A percentile compares a stretch with the other conserved stretches of the same genome.
These are phyloP conservation scores for Caracal caracal DNA, from an alignment of 2,113 vertebrate genomes.

Conservation along the genomic window DNA sequence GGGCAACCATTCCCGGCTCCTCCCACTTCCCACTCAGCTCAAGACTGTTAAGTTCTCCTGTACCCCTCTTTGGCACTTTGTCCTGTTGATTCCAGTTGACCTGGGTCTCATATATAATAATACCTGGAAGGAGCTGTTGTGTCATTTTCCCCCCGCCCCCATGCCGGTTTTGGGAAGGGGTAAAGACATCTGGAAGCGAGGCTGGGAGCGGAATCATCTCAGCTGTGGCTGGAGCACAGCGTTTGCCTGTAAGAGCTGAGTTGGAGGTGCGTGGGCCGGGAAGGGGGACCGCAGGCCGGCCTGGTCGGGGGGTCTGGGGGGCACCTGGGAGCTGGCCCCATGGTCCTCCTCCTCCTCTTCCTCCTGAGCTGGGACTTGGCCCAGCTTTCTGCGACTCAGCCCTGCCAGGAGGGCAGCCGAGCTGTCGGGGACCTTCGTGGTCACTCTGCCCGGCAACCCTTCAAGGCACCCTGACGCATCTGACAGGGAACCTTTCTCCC, in stretches of 20 bases:
- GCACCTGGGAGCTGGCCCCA: too few species aligned
- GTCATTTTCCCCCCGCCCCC: too few species aligned
- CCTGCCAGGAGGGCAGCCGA: not conserved
- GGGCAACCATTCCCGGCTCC: not conserved
- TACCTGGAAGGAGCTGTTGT: not conserved
- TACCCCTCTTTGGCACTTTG: not conserved
- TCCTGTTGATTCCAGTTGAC: not conserved
- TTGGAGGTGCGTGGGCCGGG: not conserved
- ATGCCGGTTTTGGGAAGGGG: not conserved
- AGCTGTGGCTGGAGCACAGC: not conserved
- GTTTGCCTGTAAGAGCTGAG: not conserved
- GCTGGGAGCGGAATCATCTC: not conserved
- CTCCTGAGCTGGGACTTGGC: not conserved
- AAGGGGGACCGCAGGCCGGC: not conserved
- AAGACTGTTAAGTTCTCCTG: not conserved
- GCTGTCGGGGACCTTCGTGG: not conserved
- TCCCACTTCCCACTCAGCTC: not conserved
- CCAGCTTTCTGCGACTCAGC: not conserved
- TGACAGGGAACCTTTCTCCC: not conserved
- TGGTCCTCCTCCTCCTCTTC: not conserved
- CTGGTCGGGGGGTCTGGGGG: too few species aligned
- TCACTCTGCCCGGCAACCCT: not conserved
- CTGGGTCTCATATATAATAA: not conserved
- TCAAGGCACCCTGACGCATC: accelerated
- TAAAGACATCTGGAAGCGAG: not conserved